Base-by-base conservation (phyloP, 2,797 vertebrate species). In the Pitangus sulphuratus region DNA sequence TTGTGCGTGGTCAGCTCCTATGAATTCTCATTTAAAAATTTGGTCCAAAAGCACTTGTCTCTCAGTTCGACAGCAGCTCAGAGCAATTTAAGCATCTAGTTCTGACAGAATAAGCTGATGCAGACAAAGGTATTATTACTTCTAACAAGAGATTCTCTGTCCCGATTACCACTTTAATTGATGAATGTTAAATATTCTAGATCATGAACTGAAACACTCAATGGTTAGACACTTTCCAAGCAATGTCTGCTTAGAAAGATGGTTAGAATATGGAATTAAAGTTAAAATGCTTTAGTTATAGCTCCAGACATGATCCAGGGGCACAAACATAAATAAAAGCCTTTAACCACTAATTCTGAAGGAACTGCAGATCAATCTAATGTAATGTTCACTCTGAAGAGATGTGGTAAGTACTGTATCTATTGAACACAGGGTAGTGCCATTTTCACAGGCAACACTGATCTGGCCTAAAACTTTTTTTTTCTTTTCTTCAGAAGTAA, bases 291-390 rank as follows among this genome's bases (percentile, higher is more conserved):
- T 80, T 83, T 16, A 86, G 33, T 70, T 70, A 40, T 1, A 84
- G 40, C 11, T 80, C 6, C 12, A 54, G 51, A 33, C 4, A 20
- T 0, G 1, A 80, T 11, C 57, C 1, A n/a, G 13, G 19, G 6
- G 6, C 12, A 89, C 12, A 83, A 69, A 13, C 14, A 26, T 30
- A 64, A 78, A 28, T 42, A 74, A 61, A 91, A 61, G 6, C 12
- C 48, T 60, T 61, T 42, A 80, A 57, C 50, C 6, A 44, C 8
- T n/a, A 51, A 65, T 37, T 70, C 28, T 74, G 51, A 60, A 71
- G 30, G 22, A 77, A 30, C 0, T 39, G 18, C 6, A 82, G 28
- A 4, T 50, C 48, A 68, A 44, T 30, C 28, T 40, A 64, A 78
- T 4, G 0, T 33, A 13, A 58, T 3, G 24, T 6, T 48, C 22